Evolutionary conservation across 1,140 invertebrate genomes (phyloP).

Genomic region (Drosophila repleta): DNA sequence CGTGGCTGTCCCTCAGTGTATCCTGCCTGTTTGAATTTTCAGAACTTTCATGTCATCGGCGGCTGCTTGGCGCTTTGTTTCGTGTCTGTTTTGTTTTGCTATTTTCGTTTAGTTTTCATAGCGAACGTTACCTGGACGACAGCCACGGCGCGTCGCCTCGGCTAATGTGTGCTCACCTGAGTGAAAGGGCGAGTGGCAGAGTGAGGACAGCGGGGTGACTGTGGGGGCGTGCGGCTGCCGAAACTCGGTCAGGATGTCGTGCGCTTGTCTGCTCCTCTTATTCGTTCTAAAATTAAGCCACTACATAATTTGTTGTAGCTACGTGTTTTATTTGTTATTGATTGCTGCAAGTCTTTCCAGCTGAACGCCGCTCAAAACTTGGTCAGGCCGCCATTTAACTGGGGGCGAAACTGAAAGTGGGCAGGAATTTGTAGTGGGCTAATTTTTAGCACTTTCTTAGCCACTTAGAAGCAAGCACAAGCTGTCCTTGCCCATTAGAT

Average conservation of each 20-base stretch:
- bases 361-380: constrained; percentile 21
- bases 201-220: constrained; percentile 8
- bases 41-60: constrained; percentile 54
- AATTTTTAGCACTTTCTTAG: constrained; percentile 5
- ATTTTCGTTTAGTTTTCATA: constrained; percentile 80
- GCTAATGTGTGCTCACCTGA: constrained; percentile 63
- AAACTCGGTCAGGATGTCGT: constrained; percentile 68
- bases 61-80: constrained; percentile 49
- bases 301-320: constrained; percentile 58
- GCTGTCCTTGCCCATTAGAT: neutral
- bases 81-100: constrained; percentile 45
- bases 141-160: constrained; percentile 20
- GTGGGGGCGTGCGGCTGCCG: constrained; percentile 27
- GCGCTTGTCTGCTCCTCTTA: constrained; percentile 42
- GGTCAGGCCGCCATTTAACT: neutral
- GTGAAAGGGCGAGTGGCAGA: neutral
- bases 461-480: neutral
- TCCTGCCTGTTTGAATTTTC: constrained; percentile 64
- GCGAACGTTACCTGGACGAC: constrained; percentile 73
- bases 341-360: constrained; percentile 56
- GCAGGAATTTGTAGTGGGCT: neutral
- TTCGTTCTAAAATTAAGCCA: constrained; percentile 69
- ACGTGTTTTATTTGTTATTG: constrained; percentile 61
- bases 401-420: constrained; percentile 4
- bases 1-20: constrained; percentile 51